Base-by-base conservation (phyloP, 2,113 vertebrate genomes). In the Cisticola juncidis region DNA sequence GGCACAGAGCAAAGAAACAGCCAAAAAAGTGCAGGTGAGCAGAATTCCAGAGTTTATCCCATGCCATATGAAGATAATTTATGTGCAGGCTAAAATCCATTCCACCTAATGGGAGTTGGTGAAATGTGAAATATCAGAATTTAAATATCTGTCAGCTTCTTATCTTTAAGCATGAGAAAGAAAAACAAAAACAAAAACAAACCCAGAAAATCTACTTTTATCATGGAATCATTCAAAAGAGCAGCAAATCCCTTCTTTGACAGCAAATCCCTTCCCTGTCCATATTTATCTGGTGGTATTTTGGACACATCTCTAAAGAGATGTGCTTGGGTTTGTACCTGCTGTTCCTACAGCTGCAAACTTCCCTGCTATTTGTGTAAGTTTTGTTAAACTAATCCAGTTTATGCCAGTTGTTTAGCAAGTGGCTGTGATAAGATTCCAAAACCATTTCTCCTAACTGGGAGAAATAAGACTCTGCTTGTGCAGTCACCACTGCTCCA, bases 181-280 rank as follows among this genome's bases (percentile, higher is more conserved):
- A 1, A 3, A 45, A 35, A 50, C 40, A 6, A 29, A n/a, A 21
- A 12, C 1, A 9, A 12, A 26, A 54, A 20, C 3, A 6, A 17
- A 77, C 68, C 5, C 4, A 6, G 4, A 35, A 24, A 61, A 38
- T 38, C 6, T 29, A 17, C 9, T 57, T 79, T 50, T 56, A 23
- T 66, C 3, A 25, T 5, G 6, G 25, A 83, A 60, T 31, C 6
- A 42, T 62, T 66, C 25, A 48, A 58, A 88, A 45, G 33, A 57
- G 12, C n/a, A 23, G 20, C 31, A 68, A 76, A 58, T 56, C 22
- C 16, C 6, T 85, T 62, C 62, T 53, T 44, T 51, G 51, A 29
- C 9, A 29, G 26, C 11, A 78, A 79, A 86, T 78, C 28, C 8
- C 29, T 40, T 64, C 8, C 33, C 19, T 40, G 21, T 45, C 42